Evolutionary conservation across 2,797 vertebrate genomes (phyloP).

Genomic region (Trachurus trachurus): DNA sequence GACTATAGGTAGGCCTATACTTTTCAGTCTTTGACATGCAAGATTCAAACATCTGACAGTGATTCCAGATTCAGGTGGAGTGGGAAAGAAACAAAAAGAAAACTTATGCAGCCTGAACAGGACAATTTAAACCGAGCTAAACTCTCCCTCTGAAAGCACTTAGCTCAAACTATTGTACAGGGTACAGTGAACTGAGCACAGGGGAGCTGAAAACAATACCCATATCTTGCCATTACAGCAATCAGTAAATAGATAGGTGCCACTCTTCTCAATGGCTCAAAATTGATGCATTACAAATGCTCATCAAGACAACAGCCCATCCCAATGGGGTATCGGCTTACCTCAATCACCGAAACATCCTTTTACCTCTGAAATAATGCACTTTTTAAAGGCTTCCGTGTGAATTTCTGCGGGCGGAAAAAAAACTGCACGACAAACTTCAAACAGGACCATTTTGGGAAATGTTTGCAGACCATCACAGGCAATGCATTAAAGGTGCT

Average conservation of each 20-base stretch:
- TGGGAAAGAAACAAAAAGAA: constrained; percentile 56
- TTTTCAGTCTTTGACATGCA: constrained; percentile 72
- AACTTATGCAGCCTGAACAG: constrained; percentile 30
- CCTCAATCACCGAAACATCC: constrained; percentile 55
- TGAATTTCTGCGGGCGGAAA: constrained; percentile 36
- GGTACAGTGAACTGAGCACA: constrained; percentile 48
- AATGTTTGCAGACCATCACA: constrained; percentile 74
- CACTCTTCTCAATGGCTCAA: constrained; percentile 59
- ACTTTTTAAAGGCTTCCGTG: constrained; percentile 39
- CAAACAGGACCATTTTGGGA: constrained; percentile 56
- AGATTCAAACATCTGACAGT: constrained; percentile 81
- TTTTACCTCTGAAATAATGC: constrained; percentile 48
- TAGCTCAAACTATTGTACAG: constrained; percentile 51
- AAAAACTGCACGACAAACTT: constrained; percentile 44
- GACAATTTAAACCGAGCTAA: constrained; percentile 55
- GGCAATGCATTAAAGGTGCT: constrained; percentile 61
- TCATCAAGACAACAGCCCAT: constrained; percentile 64
- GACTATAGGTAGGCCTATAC: constrained; percentile 72
- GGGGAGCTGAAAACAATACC: constrained; percentile 66
- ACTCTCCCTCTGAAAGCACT: constrained; percentile 62
- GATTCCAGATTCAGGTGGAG: constrained; percentile 71
- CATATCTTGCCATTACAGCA: constrained; percentile 63
- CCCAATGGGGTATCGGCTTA: constrained; percentile 63
- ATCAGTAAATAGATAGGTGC: constrained; percentile 71
- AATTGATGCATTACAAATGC: constrained; percentile 71